phyloP scores from a whole-genome alignment of 2,888 invertebrate genomes.

The Diachrysia chrysitis region DNA sequence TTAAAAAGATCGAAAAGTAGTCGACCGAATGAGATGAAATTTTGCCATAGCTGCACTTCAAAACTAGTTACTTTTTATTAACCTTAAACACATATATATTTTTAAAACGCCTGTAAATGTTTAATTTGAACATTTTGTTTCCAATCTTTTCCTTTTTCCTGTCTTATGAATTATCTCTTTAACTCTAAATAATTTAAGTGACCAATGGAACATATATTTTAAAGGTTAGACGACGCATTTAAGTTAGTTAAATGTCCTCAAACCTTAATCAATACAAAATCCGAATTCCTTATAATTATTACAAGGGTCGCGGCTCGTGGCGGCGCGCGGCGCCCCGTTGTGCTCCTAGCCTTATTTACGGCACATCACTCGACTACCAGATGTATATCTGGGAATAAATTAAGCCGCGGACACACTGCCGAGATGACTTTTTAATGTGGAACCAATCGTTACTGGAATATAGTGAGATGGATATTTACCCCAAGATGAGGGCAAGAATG shows the following conservation, averaged over 20 bases:
- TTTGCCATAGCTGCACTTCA: too few species aligned
- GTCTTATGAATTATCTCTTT: too few species aligned
- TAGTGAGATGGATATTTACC: slow-evolving; percentile 35
- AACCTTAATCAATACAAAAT: slow-evolving; percentile 25
- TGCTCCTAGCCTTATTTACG: slow-evolving; percentile 64
- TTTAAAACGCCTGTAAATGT: too few species aligned
- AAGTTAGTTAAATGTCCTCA: slow-evolving; percentile 1
- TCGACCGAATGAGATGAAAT: too few species aligned
- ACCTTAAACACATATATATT: too few species aligned
- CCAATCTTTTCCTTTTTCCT: too few species aligned
- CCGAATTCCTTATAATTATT: slow-evolving; percentile 36
- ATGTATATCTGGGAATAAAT: slow-evolving; percentile 78
- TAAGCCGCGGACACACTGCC: slow-evolving; percentile 64
- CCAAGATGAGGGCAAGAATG: not conserved
- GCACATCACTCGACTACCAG: slow-evolving; percentile 63
- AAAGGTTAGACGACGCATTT: not conserved
- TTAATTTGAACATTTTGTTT: too few species aligned
- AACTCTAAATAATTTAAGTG: not conserved
- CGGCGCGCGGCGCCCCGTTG: slow-evolving; percentile 41
- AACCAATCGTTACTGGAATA: slow-evolving; percentile 56
- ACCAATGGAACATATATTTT: not conserved
- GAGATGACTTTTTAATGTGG: slow-evolving; percentile 75
- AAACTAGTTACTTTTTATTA: too few species aligned
- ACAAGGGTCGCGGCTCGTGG: slow-evolving; percentile 18
- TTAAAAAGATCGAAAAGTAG: too few species aligned